Base-by-base conservation (phyloP, 1,140 invertebrate species). In the Drosophila santomea region DNA sequence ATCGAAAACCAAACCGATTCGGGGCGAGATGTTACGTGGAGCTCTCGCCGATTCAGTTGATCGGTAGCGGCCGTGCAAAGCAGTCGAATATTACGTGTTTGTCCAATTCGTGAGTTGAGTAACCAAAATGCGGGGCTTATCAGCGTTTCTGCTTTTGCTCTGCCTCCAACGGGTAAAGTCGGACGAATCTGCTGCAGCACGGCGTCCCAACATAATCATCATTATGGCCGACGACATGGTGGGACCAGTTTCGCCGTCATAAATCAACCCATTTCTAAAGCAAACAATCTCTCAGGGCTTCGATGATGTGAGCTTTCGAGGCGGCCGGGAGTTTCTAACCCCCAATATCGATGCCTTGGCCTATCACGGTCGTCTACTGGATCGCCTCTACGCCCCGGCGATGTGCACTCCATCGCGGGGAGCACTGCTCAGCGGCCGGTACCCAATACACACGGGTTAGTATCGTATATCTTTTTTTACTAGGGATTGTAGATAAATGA, bases 221-320 rank as follows among this genome's bases (percentile, higher is more conserved):
- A 94, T 95, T 59, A 69, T 95, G 45, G 94, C 94, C 11, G 94
- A 95, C 86, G 94, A 95, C 89, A 91, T 95, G 93, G 94, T 95
- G 82, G 55, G 51, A 71, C 57, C 45, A 62, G 74, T 61, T 77
- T 77, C 10, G 38, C 25, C 2, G 8, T 15, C 54, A 23, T 43
- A 32, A 63, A 74, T 55, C 69, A 45, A 28, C 12, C 15, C 43
- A 12, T 23, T 55, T 6, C 44, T 52, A 45, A 41, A 17, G 20
- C 23, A 32, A 57, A 47, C 43, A n/a, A 2, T 11, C 11, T 62
- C 61, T 45, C 43, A 97, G 97, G 97, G 97, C 12, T 98, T 96
- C 94, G 97, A 97, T 92, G 97, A 98, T 93, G 96, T 98, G 6
- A 96, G 97, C 47, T 98, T 97, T 91, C 97, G 97, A 91, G 97